Conservation (phyloP, 2,797 vertebrate genomes). For the Bradypus variegatus region DNA sequence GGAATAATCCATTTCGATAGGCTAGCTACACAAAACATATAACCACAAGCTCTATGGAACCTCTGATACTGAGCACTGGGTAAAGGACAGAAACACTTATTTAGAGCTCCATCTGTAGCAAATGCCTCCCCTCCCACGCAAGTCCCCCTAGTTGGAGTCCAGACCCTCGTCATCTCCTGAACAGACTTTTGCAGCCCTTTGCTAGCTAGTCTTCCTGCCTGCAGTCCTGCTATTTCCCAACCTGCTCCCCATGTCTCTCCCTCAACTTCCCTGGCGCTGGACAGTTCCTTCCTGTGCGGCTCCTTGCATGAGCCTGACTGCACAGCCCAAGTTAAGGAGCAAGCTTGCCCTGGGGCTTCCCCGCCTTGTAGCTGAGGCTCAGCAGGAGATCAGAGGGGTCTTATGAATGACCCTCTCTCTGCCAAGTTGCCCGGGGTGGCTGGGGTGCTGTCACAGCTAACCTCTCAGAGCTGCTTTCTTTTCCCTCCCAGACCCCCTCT, state of each 20-base stretch:
- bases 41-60: not conserved
- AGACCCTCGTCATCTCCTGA: not conserved
- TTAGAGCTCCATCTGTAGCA: not conserved
- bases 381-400: fast-evolving
- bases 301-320: not conserved
- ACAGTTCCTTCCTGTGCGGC: not conserved
- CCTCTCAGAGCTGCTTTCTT: not conserved
- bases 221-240: not conserved
- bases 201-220: not conserved
- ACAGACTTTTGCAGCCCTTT: not conserved
- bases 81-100: not conserved
- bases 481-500: not conserved
- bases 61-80: not conserved
- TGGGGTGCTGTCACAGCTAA: not conserved
- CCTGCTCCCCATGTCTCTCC: not conserved
- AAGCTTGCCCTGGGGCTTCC: not conserved
- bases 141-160: not conserved
- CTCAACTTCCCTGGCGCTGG: not conserved
- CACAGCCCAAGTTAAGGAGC: not conserved
- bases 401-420: not conserved
- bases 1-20: not conserved
- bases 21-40: not conserved
- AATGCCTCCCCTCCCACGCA: not conserved
- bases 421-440: not conserved
- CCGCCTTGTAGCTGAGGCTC: not conserved